A percentile compares a stretch with the other conserved stretches of the same genome.
These are phyloP conservation scores for Cephus cinctus DNA, from an alignment of 1,140 invertebrate species.

Conservation along the genomic window DNA sequence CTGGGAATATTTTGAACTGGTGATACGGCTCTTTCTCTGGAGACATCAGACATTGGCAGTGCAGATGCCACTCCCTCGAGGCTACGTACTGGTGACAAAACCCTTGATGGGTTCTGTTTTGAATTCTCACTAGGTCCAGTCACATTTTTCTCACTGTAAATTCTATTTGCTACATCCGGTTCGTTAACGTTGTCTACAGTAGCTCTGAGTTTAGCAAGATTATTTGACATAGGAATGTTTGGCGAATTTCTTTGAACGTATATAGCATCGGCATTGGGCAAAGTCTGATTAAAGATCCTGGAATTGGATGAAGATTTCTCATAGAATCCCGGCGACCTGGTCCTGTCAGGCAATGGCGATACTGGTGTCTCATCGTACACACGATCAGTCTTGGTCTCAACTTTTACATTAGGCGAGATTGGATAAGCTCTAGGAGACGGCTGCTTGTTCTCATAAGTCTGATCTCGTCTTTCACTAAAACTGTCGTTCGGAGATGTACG, in stretches of 20 bases:
- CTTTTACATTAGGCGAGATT: constrained; percentile 24
- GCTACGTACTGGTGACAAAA: too few relatives aligned
- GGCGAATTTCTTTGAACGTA: constrained; percentile 18
- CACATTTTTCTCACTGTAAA: too few relatives aligned
- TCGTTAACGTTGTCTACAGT: constrained; percentile 17
- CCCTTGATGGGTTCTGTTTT: too few relatives aligned
- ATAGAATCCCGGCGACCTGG: background rate
- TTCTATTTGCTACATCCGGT: too few relatives aligned
- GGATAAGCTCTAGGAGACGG: constrained; percentile 20
- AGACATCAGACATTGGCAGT: too few relatives aligned
- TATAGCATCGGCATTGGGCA: constrained; percentile 3
- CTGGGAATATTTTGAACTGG: constrained; percentile 2
- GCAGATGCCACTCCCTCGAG: too few relatives aligned
- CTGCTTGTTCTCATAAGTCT: constrained; percentile 14
- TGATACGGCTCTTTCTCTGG: too few relatives aligned
- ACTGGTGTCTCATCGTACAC: constrained; percentile 41
- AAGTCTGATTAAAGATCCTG: background rate
- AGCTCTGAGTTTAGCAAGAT: constrained; percentile 21
- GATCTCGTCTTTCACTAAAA: constrained; percentile 16
- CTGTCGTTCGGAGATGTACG: constrained; percentile 20
- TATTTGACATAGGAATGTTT: constrained; percentile 26
- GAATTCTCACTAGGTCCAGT: too few relatives aligned
- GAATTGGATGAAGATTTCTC: background rate
- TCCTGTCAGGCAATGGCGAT: background rate
- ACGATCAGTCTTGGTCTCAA: constrained; percentile 28